Evolutionary conservation across 2,797 vertebrate genomes (phyloP).

Genomic region (Ctenochaetus hawaiiensis): DNA sequence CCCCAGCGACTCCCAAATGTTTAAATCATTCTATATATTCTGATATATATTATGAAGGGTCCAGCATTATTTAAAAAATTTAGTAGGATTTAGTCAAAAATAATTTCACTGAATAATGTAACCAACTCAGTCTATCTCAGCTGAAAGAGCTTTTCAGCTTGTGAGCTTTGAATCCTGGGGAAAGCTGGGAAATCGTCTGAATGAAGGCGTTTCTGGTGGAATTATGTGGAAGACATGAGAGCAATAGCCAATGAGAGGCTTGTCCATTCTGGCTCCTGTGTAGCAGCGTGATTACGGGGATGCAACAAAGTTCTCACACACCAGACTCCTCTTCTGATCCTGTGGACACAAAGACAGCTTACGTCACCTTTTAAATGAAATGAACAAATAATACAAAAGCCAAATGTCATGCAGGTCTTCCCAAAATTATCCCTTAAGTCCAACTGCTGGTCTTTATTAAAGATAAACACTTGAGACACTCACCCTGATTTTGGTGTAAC

Average conservation of each 20-base stretch:
- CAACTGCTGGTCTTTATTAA: neutral
- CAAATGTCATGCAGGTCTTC: neutral
- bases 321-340: slow-evolving; percentile 92
- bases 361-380: slow-evolving; percentile 35
- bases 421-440: neutral
- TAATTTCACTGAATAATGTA: slow-evolving; percentile 14
- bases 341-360: slow-evolving; percentile 78
- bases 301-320: slow-evolving; percentile 87
- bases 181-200: slow-evolving; percentile 52
- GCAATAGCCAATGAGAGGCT: slow-evolving; percentile 67
- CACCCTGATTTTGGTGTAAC: slow-evolving; percentile 90
- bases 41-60: slow-evolving; percentile 21
- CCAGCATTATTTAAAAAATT: slow-evolving; percentile 11
- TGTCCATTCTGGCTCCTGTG: slow-evolving; percentile 84
- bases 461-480: slow-evolving; percentile 66
- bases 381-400: neutral
- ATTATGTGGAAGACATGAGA: slow-evolving; percentile 71
- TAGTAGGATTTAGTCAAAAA: slow-evolving; percentile 16
- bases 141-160: slow-evolving; percentile 17
- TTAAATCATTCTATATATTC: slow-evolving; percentile 26
- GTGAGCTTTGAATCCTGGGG: slow-evolving; percentile 38
- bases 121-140: neutral
- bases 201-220: slow-evolving; percentile 60
- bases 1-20: slow-evolving; percentile 57
- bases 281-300: slow-evolving; percentile 80